Percentiles rank a stretch among this genome's conserved stretches.
Conservation (phyloP, 2,797 vertebrate species). For the Falco columbarius region DNA sequence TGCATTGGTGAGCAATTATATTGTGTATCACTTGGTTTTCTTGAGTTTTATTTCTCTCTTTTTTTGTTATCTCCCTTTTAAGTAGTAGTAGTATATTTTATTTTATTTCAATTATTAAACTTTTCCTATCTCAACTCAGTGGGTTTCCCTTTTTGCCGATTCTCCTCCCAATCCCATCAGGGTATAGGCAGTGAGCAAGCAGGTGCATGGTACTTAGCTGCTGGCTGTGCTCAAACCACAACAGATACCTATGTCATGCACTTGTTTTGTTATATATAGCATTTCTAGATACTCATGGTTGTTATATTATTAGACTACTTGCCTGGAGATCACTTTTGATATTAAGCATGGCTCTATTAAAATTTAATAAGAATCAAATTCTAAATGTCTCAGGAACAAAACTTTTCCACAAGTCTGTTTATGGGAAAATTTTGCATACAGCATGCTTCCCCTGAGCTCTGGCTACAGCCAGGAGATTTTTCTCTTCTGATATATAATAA, state of each 20-base stretch:
- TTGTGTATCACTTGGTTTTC: too few species aligned
- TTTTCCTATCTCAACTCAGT: too few species aligned
- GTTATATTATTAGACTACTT: background rate
- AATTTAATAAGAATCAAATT: background rate
- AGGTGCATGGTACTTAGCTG: too few species aligned
- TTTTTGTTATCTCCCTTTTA: too few species aligned
- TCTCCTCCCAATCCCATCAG: too few species aligned
- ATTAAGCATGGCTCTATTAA: background rate
- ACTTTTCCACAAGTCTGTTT: background rate
- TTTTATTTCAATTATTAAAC: too few species aligned
- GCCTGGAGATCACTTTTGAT: background rate
- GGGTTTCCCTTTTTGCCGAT: too few species aligned
- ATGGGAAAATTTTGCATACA: background rate
- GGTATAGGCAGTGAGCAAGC: too few species aligned
- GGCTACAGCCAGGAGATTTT: background rate
- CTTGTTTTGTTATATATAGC: background rate
- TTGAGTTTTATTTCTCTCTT: too few species aligned
- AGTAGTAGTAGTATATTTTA: too few species aligned
- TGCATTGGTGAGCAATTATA: too few species aligned
- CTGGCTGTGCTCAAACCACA: too few species aligned
- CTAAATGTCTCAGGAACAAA: background rate
- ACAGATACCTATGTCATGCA: background rate
- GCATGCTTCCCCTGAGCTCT: background rate
- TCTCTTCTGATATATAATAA: background rate
- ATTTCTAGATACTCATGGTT: background rate